Base-by-base conservation (phyloP, 1,140 invertebrate genomes). In the Ylistrum balloti region DNA sequence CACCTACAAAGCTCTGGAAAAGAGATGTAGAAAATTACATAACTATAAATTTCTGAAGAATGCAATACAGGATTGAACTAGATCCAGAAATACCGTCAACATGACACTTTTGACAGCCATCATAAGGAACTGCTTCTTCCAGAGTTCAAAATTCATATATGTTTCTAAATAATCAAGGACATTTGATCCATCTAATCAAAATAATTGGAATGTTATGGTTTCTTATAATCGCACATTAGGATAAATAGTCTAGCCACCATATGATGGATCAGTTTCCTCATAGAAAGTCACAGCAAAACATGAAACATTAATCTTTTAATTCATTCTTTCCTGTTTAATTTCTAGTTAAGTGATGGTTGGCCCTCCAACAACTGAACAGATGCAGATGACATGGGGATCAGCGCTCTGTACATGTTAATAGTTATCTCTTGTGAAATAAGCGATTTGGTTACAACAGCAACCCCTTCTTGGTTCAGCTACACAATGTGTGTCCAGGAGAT, bases 241-340 rank as follows among this genome's bases (percentile, higher is more conserved):
- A 74, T 74, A 74, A 74, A 74, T n/a, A 74, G 56, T 1, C 56
- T n/a, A 17, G 28, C 22, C 22, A 74, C n/a, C 56, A 74, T 74
- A 74, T 74, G 56, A 74, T 28, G 56, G 56, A 74, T 74, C 56
- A 74, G 56, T 74, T 74, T n/a, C 5, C 56, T 28, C 7, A 74
- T 9, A 74, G 17, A 74, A 28, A 74, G 56, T n/a, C 56, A 74
- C 56, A 74, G 56, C 56, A 74, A 74, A 74, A 28, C 56, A n/a
- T 74, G 56, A 74, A 74, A 74, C 56, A 74, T n/a, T 74, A 74
- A 74, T 74, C 56, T 74, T 17, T 7, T 74, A 74, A 74, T 74
- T 74, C 56, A 74, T 74, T 74, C 56, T 74, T 74, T 74, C 56
- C 56, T 74, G 56, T 74, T 74, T 74, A 74, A 74, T 74, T 74